These are phyloP conservation scores for Melanotaenia nigrans DNA, from an alignment of 2,797 vertebrate genomes.

Conservation along the genomic window DNA sequence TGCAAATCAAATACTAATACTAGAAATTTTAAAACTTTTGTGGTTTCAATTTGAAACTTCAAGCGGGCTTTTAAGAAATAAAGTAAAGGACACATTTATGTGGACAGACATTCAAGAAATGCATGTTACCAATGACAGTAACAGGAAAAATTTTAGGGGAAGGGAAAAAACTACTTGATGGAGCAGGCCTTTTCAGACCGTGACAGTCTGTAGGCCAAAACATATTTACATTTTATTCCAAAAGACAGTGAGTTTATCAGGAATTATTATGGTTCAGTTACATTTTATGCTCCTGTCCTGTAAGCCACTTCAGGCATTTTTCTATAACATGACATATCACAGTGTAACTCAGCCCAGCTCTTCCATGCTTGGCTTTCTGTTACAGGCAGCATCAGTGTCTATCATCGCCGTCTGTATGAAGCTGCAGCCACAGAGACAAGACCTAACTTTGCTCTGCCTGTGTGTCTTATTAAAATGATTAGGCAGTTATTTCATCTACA, in stretches of 20 bases:
- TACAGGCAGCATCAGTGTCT: background rate
- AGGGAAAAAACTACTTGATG: background rate
- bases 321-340: background rate
- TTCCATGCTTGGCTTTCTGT: background rate
- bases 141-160: slow-evolving; percentile 8
- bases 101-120: slow-evolving; percentile 43
- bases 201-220: slow-evolving; percentile 35
- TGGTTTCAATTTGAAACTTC: slow-evolving; percentile 36
- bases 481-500: background rate
- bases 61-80: slow-evolving; percentile 28
- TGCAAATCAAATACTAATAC: slow-evolving; percentile 7
- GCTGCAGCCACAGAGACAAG: background rate
- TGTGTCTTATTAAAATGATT: background rate
- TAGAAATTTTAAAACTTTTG: slow-evolving; percentile 37
- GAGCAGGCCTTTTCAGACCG: slow-evolving; percentile 27
- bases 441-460: background rate
- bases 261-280: slow-evolving; percentile 34
- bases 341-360: background rate
- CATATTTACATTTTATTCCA: slow-evolving; percentile 59
- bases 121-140: slow-evolving; percentile 9
- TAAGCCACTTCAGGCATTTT: slow-evolving; percentile 4
- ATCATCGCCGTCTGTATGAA: background rate
- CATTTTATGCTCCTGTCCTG: slow-evolving; percentile 33
- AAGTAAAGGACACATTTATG: slow-evolving; percentile 7
- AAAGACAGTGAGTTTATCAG: slow-evolving; percentile 27